These are phyloP conservation scores for Varanus komodoensis DNA, from an alignment of 2,113 vertebrate genomes.

Conservation along the genomic window DNA sequence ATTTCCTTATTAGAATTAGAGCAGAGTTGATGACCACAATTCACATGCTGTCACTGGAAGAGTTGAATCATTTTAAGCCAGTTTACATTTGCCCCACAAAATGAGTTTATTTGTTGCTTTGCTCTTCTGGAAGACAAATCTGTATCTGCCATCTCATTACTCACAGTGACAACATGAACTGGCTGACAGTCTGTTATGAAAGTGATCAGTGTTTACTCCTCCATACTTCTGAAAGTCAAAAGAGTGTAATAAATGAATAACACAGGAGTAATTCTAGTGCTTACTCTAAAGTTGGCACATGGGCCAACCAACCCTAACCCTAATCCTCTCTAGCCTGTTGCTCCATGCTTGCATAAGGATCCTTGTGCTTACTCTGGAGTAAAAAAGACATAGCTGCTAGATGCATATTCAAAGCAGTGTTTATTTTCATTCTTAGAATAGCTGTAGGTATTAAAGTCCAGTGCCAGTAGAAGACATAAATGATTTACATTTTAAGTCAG, in stretches of 20 bases:
- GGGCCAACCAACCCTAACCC: no score
- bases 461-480: not conserved
- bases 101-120: not conserved
- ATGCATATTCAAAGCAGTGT: no score
- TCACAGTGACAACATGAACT: no score
- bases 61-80: not conserved
- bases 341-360: no score
- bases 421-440: no score
- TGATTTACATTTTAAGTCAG: no score
- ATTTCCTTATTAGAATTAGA: not conserved
- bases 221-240: not conserved
- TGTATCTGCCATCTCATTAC: not conserved
- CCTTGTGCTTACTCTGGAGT: no score
- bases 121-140: not conserved
- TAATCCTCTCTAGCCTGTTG: no score
- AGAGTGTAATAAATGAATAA: no score
- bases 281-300: no score
- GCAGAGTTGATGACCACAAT: rapidly evolving
- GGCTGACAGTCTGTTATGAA: not conserved
- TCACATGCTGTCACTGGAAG: not conserved
- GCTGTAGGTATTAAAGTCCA: not conserved
- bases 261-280: no score
- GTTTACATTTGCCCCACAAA: not conserved
- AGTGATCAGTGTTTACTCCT: not conserved
- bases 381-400: no score